These are phyloP conservation scores for Lota lota DNA, from an alignment of 2,113 vertebrate genomes.

Conservation along the genomic window DNA sequence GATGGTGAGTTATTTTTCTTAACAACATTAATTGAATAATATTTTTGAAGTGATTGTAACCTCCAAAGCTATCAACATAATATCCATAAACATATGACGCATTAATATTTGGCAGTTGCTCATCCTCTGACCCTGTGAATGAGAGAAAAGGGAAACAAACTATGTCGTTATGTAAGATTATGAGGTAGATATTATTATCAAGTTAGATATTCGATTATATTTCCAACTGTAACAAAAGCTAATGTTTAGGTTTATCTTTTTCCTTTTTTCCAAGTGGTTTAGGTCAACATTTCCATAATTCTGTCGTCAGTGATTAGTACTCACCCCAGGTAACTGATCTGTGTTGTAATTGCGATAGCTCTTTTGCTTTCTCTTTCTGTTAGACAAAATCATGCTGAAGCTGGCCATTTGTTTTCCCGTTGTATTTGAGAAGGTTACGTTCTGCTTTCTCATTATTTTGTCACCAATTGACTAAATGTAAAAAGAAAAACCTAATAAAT, in stretches of 20 bases:
- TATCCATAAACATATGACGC: too few relatives aligned
- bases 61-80: too few relatives aligned
- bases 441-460: constrained; percentile 52
- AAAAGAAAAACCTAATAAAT: neutral
- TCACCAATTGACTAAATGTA: constrained; percentile 41
- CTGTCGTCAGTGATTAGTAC: constrained; percentile 1
- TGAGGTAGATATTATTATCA: too few relatives aligned
- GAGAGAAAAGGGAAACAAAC: too few relatives aligned
- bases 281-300: neutral
- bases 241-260: neutral
- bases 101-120: too few relatives aligned
- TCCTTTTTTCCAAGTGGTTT: neutral
- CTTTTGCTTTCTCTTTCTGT: constrained; percentile 9
- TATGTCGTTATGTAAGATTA: too few relatives aligned
- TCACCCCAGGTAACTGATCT: too few relatives aligned
- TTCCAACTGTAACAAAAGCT: neutral
- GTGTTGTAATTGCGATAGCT: too few relatives aligned
- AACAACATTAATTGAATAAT: too few relatives aligned
- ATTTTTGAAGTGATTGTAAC: too few relatives aligned
- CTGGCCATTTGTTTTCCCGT: constrained; percentile 22
- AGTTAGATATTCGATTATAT: neutral
- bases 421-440: constrained; percentile 36
- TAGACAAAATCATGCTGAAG: constrained; percentile 33
- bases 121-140: too few relatives aligned
- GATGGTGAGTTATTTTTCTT: too few relatives aligned